phyloP scores from a whole-genome alignment of 1,140 invertebrate species.

The Globodera ellingtonae region DNA sequence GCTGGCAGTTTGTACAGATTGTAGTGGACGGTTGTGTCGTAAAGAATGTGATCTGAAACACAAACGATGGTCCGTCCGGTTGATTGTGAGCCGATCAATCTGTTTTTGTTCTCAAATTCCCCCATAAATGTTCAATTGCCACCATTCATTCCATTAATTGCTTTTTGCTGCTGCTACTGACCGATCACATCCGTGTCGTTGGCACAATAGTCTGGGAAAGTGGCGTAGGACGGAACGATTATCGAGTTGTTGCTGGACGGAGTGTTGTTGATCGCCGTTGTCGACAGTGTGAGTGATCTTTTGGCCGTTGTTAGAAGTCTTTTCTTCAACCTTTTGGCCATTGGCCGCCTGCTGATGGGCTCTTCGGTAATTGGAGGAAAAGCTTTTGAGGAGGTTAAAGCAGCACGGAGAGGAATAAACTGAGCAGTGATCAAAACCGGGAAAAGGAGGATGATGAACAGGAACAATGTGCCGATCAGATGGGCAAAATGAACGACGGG shows the following conservation, averaged over 20 bases:
- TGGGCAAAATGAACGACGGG: neutral
- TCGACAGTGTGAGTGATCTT: neutral
- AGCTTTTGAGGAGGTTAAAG: neutral
- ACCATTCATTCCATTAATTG: too few species aligned
- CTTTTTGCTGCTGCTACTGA: neutral
- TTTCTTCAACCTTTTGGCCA: neutral
- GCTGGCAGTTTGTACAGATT: conserved; percentile 60
- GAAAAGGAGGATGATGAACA: neutral
- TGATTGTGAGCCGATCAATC: too few species aligned
- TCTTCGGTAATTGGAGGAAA: neutral
- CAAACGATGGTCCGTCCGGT: neutral
- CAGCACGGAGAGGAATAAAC: neutral
- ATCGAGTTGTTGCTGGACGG: neutral
- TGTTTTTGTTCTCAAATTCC: neutral
- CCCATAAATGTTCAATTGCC: neutral
- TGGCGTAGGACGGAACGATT: conserved; percentile 17
- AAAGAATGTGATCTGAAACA: conserved; percentile 54
- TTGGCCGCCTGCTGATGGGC: neutral
- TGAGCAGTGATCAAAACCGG: neutral
- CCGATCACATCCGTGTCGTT: conserved; percentile 65
- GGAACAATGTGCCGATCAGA: neutral
- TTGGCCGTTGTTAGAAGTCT: neutral
- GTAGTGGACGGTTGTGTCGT: conserved; percentile 61
- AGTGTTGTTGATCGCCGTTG: neutral
- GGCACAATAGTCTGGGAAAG: conserved; percentile 54